These are phyloP conservation scores for Caranx melampygus DNA, from an alignment of 2,113 vertebrate species.

Conservation along the genomic window DNA sequence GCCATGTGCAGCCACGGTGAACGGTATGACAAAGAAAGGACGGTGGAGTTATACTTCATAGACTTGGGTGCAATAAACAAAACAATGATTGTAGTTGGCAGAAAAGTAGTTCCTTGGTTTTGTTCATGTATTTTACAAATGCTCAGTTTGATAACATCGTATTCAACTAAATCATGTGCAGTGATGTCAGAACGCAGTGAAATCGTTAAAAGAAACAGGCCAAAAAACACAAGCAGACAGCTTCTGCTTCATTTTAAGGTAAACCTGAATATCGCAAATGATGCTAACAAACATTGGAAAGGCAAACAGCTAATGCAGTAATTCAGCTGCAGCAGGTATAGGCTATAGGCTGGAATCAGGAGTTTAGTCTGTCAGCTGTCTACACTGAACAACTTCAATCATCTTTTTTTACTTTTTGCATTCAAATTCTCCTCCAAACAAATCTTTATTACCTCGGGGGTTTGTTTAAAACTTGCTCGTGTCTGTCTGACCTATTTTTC, in stretches of 20 bases:
- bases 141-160: not conserved
- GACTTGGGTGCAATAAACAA: not conserved
- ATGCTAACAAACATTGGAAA: not conserved
- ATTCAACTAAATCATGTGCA: not conserved
- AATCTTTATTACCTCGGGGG: not conserved
- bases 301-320: not conserved
- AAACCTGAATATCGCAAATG: not conserved
- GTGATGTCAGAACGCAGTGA: not conserved
- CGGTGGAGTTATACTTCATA: not conserved
- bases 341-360: not conserved
- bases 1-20: not conserved
- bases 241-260: not conserved
- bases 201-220: not conserved
- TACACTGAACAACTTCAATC: not conserved
- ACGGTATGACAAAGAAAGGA: too few species aligned
- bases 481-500: constrained; percentile 4
- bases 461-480: constrained; percentile 10
- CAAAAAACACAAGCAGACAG: not conserved
- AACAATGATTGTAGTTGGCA: not conserved
- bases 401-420: not conserved
- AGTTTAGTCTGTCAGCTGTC: not conserved
- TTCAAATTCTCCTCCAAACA: not conserved
- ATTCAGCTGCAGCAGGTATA: not conserved
- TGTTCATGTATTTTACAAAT: not conserved
- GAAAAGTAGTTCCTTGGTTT: not conserved